A percentile compares a stretch with the other conserved stretches of the same genome.
phyloP scores from a whole-genome alignment of 37 sponge, comb jelly and placozoan genomes.

The Chondrosia reniformis region DNA sequence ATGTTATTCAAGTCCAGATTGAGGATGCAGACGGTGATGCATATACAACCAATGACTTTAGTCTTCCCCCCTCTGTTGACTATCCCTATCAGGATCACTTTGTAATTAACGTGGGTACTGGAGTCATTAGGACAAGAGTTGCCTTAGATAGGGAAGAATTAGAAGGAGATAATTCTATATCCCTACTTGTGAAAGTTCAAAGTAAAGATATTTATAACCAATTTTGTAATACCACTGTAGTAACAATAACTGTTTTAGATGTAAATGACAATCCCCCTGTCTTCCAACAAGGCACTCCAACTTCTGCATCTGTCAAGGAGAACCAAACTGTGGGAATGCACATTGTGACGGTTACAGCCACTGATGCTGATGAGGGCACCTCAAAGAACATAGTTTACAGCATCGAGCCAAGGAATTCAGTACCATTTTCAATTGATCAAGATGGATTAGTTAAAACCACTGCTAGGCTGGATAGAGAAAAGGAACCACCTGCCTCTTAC shows the following conservation, averaged over 20 bases:
- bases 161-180: not conserved
- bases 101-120: conserved; percentile 23
- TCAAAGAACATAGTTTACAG: not conserved
- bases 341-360: not conserved
- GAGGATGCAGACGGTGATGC: conserved; percentile 50
- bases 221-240: not conserved
- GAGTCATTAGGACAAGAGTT: conserved; percentile 10
- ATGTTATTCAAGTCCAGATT: conserved; percentile 33
- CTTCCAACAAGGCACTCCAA: not conserved
- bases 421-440: conserved; percentile 21
- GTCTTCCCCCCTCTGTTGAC: not conserved
- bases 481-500: not conserved
- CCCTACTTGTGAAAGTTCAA: conserved; percentile 32
- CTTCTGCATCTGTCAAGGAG: conserved; percentile 9
- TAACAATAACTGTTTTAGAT: conserved; percentile 38
- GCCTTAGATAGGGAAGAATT: conserved; percentile 39
- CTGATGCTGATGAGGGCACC: conserved; percentile 9
- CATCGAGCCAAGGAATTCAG: not conserved
- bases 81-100: not conserved
- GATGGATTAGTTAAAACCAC: conserved; percentile 29
- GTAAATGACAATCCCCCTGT: conserved; percentile 26
- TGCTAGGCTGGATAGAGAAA: conserved; percentile 49
- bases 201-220: conserved; percentile 22
- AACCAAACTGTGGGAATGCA: not conserved
- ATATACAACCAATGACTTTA: not conserved